Conservation (phyloP, 1,140 invertebrate genomes). For the Drosophila erecta region DNA sequence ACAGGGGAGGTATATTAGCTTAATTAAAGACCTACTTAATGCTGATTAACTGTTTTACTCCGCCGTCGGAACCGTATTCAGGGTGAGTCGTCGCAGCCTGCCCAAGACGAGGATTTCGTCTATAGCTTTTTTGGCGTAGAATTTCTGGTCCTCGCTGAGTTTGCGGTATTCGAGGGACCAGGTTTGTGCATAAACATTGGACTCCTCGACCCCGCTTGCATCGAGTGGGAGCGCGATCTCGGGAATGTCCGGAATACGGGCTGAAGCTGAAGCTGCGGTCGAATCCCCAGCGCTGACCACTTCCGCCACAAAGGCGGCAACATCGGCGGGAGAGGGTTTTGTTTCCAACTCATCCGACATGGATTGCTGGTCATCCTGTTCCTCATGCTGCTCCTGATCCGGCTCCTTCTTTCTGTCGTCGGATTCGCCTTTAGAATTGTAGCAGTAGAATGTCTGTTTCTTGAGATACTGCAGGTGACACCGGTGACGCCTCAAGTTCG, state of each 20-base stretch:
- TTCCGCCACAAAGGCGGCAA: slow-evolving; percentile 31
- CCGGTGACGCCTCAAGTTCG: slow-evolving; percentile 60
- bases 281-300: background rate
- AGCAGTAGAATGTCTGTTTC: slow-evolving; percentile 22
- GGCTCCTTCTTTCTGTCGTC: slow-evolving; percentile 15
- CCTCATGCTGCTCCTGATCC: slow-evolving; percentile 28
- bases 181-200: slow-evolving; percentile 59
- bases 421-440: slow-evolving; percentile 17
- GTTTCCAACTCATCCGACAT: slow-evolving; percentile 43
- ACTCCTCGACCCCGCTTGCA: slow-evolving; percentile 48
- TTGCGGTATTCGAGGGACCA: slow-evolving; percentile 71
- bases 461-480: slow-evolving; percentile 66
- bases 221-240: slow-evolving; percentile 25
- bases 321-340: slow-evolving; percentile 42
- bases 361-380: slow-evolving; percentile 25
- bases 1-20: background rate
- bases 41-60: slow-evolving; percentile 11
- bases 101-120: slow-evolving; percentile 71
- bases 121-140: slow-evolving; percentile 67
- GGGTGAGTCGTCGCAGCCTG: slow-evolving; percentile 55
- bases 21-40: background rate
- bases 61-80: slow-evolving; percentile 59
- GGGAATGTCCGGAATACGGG: slow-evolving; percentile 8
- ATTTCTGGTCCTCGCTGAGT: slow-evolving; percentile 65
- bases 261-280: background rate